Conservation (phyloP, 2,888 invertebrate species). For the Plagodis pulveraria region DNA sequence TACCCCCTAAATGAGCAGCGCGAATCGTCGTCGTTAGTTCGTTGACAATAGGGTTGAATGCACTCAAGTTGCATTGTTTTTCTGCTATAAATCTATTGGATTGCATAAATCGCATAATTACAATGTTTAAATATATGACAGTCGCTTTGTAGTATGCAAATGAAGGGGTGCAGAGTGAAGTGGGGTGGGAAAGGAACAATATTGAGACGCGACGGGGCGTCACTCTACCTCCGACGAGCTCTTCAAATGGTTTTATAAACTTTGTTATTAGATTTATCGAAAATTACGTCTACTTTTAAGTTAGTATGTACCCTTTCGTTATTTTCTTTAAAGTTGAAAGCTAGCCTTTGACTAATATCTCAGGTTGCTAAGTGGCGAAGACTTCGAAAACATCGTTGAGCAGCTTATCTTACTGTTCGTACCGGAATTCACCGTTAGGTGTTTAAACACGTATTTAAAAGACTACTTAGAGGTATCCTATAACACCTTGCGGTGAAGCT, state of each 20-base stretch:
- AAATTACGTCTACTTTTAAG: too few species aligned
- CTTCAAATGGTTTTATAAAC: slow-evolving; percentile 31
- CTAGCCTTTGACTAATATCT: too few species aligned
- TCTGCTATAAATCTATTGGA: slow-evolving; percentile 79
- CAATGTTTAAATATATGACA: slow-evolving; percentile 79
- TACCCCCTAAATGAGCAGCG: slow-evolving; percentile 77
- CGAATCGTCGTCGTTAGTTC: slow-evolving; percentile 58
- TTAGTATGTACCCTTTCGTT: too few species aligned
- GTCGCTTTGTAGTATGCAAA: slow-evolving; percentile 81
- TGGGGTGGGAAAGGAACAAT: slow-evolving; percentile 78
- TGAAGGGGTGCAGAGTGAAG: slow-evolving; percentile 57
- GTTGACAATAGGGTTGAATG: slow-evolving; percentile 72
- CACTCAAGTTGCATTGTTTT: slow-evolving; percentile 72
- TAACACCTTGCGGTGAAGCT: too few species aligned
- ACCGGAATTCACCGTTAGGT: too few species aligned
- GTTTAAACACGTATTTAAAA: too few species aligned
- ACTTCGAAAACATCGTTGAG: too few species aligned
- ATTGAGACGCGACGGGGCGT: slow-evolving; percentile 71
- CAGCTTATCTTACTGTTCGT: too few species aligned
- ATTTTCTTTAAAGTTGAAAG: too few species aligned
- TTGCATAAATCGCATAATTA: slow-evolving; percentile 79
- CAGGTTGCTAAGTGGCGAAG: too few species aligned
- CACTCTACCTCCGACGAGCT: slow-evolving; percentile 47
- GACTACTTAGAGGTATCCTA: too few species aligned
- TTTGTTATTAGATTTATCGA: background rate